Evolutionary conservation across 2,797 vertebrate genomes (phyloP).

Genomic region (Clarias laeviceps): DNA sequence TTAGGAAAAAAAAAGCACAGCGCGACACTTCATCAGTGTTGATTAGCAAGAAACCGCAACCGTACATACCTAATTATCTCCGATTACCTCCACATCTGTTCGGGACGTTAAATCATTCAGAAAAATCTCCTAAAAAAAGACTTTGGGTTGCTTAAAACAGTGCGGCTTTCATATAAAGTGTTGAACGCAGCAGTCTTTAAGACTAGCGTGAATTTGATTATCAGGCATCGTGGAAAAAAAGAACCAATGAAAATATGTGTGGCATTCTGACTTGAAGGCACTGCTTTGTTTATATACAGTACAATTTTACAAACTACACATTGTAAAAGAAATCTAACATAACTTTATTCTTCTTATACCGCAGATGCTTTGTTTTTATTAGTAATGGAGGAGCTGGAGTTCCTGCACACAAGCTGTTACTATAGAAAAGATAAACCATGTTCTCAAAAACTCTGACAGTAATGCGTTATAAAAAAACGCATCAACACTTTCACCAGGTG

Average conservation of each 20-base stretch:
- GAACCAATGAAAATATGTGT: background rate
- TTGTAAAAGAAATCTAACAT: background rate
- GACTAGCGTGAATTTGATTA: conserved; percentile 30
- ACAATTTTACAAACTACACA: background rate
- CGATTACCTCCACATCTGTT: conserved; percentile 64
- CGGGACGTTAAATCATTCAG: conserved; percentile 55
- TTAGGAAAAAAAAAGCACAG: conserved; percentile 48
- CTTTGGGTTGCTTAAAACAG: conserved; percentile 59
- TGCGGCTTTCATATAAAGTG: conserved; percentile 46
- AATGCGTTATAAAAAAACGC: background rate
- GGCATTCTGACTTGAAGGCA: background rate
- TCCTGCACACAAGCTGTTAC: background rate
- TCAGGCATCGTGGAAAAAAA: conserved; percentile 38
- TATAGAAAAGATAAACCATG: background rate
- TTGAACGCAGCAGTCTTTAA: conserved; percentile 45
- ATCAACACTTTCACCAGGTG: background rate
- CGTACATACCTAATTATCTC: conserved; percentile 63
- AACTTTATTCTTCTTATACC: background rate
- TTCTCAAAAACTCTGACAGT: background rate
- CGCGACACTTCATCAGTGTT: conserved; percentile 60
- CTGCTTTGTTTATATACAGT: background rate
- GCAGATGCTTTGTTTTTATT: background rate
- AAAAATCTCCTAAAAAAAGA: conserved; percentile 58
- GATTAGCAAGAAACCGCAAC: conserved; percentile 63
- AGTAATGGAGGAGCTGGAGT: accelerated